Percentiles rank a stretch among this genome's conserved stretches.
phyloP scores from a whole-genome alignment of 2,888 invertebrate species.

The Perdita meconis region DNA sequence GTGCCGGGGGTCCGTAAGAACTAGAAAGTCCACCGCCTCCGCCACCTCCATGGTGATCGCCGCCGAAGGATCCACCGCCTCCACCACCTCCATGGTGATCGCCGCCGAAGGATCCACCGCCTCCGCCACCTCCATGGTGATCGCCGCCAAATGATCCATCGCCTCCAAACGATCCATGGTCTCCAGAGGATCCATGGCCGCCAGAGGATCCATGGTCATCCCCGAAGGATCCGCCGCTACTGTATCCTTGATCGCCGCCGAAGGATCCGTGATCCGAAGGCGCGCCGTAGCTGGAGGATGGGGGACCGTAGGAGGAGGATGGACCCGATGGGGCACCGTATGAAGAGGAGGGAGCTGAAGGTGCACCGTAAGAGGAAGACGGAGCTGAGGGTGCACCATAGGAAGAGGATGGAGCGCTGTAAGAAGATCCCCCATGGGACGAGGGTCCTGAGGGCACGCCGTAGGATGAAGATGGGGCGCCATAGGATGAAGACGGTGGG shows the following conservation, averaged over 20 bases:
- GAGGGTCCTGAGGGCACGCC: constrained; percentile 52
- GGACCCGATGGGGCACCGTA: constrained; percentile 43
- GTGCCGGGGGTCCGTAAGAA: constrained; percentile 61
- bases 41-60: constrained; percentile 35
- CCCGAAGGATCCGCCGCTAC: constrained; percentile 56
- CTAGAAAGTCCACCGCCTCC: constrained; percentile 28
- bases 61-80: constrained; percentile 35
- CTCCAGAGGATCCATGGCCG: constrained; percentile 19
- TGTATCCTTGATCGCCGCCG: constrained; percentile 27
- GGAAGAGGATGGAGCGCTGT: constrained; percentile 62
- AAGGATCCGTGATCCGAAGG: constrained; percentile 25
- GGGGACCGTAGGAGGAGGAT: constrained; percentile 64
- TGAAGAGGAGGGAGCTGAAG: constrained; percentile 43
- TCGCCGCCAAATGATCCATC: constrained; percentile 36
- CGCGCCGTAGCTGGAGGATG: constrained; percentile 45
- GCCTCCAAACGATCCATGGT: constrained; percentile 4
- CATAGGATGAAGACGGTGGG: constrained; percentile 38
- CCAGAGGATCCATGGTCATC: constrained; percentile 18
- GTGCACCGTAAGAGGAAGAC: constrained; percentile 42
- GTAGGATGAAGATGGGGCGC: constrained; percentile 42
- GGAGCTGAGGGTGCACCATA: constrained; percentile 65
- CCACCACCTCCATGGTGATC: constrained; percentile 39
- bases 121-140: constrained; percentile 25
- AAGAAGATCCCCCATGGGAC: constrained; percentile 41
- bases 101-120: constrained; percentile 25